Evolutionary conservation across 2,888 invertebrate species (phyloP), one percentile per base, ranked within the genome.

Genomic region (Odontocerum albicorne): DNA sequence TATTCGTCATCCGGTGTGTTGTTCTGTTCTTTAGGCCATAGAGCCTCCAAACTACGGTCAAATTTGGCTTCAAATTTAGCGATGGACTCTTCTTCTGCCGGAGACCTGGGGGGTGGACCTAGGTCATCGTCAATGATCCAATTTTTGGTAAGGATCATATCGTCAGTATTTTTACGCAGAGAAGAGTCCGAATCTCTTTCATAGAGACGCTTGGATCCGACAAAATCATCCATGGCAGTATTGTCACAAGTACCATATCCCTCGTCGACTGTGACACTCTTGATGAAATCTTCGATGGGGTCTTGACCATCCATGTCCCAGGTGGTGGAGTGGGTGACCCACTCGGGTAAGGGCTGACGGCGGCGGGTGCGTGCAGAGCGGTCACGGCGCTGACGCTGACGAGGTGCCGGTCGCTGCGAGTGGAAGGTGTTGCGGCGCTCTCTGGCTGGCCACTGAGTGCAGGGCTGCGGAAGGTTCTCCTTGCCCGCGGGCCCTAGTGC

Each of bases 1-100:
- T 81, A 82, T 63, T 81, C 79, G 62, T 80, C 80, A 57, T 76
- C 75, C 6, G 77, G 77, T 7, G 76, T 75, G 64, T 72, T 69
- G 66, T 68, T 57, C 65, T 75, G 73, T 63, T 77, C 72, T 66
- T 79, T 71, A 63, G 75, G 79, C 86, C 87, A 86, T 55, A 87
- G 71, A 32, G 86, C 85, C 68, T 86, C 85, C 60, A 86, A 77
- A 67, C 81, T 84, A 62, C 81, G 79, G 67, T 86, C 82, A 67
- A 86, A 86, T 70, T 86, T 86, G 4, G 86, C 84, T 66, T 83
- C 79, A 64, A 85, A 77, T 63, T 80, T 77, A 3, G 82, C 83
- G 63, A 83, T 78, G 51, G 77, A 70, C 65, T 81, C 76, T 62
- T 75, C 74, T 64, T 82, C 81, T 64, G 68, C 65, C 12, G 75